Evolutionary conservation across 1,140 invertebrate species (phyloP), one percentile per base, ranked within the genome.

Genomic region (Solenopsis fugax): DNA sequence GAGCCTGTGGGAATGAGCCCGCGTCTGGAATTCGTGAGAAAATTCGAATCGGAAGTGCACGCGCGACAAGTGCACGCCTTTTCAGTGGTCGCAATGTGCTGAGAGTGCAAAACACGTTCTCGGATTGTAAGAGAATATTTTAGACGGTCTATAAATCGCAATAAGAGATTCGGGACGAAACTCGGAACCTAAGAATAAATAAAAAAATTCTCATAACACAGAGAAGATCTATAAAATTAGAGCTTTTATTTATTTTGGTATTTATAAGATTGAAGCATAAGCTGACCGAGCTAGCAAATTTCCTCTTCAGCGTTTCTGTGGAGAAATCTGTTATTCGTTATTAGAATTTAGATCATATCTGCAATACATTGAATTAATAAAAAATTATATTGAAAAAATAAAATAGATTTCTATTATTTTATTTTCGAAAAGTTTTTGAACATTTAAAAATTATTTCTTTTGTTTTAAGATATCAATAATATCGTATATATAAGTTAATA

Each of bases 1-100:
- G 62, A 64, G 62, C 77, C 89, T 88, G 89, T 90, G 87, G 89
- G 87, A 90, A 90, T 73, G 48, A 80, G 37, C 60, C 21, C n/a
- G 45, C 7, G 85, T 85, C 85, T 52, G 80, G 67, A 82, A 82
- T 82, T 82, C 67, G 67, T 73, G 54, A 58, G 78, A 72, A 72
- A 72, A 82, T 6, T 24, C 21, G 24, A 67, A 13, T 37, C 37
- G 52, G 52, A 58, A 82, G 48, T n/a, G 29, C 37, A 18, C 16
- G 60, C 48, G 48, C 21, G 64, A 71, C 21, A 45, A n/a, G n/a
- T n/a, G n/a, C 18, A 0, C 21, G 64, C 41, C 77, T 41, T 16
- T 52, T 54, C 21, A 29, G 12, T n/a, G 50, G 16, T 13, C 16
- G 50, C 76, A 41, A 21, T 13, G 67, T 21, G 37, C 34, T 18